Conservation (phyloP, 2,797 vertebrate genomes). For the Dipus sagitta region DNA sequence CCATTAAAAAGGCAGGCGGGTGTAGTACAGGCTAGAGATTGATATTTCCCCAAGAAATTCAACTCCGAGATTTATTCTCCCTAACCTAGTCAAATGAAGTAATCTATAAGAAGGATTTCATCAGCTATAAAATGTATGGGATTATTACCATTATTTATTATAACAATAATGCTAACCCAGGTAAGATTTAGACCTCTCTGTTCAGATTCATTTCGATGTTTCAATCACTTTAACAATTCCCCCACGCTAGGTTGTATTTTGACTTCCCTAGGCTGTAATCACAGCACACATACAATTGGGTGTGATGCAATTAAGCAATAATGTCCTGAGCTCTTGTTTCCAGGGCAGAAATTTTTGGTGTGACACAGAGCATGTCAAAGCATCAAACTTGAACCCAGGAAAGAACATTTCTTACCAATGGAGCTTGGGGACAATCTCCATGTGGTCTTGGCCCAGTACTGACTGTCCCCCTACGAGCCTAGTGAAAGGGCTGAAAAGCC, state of each 20-base stretch:
- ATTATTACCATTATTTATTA: conserved; percentile 79
- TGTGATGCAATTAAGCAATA: background rate
- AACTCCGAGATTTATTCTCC: conserved; percentile 72
- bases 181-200: conserved; percentile 76
- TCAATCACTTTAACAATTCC: conserved; percentile 75
- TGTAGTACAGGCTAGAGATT: conserved; percentile 54
- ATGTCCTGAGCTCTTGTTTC: background rate
- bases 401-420: accelerated
- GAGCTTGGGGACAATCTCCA: background rate
- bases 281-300: background rate
- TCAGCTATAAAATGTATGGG: conserved; percentile 72
- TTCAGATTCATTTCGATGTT: conserved; percentile 69
- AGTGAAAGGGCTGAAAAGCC: background rate
- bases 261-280: conserved; percentile 54
- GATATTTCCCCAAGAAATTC: conserved; percentile 76
- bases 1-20: conserved; percentile 60
- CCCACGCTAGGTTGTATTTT: conserved; percentile 46
- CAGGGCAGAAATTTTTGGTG: background rate
- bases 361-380: background rate
- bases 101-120: conserved; percentile 74
- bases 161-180: conserved; percentile 71
- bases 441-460: accelerated
- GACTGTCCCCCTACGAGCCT: background rate
- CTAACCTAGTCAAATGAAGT: conserved; percentile 55
- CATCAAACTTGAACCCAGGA: accelerated